Conservation (phyloP, 2,888 invertebrate genomes). For the Steinernema carpocapsae region DNA sequence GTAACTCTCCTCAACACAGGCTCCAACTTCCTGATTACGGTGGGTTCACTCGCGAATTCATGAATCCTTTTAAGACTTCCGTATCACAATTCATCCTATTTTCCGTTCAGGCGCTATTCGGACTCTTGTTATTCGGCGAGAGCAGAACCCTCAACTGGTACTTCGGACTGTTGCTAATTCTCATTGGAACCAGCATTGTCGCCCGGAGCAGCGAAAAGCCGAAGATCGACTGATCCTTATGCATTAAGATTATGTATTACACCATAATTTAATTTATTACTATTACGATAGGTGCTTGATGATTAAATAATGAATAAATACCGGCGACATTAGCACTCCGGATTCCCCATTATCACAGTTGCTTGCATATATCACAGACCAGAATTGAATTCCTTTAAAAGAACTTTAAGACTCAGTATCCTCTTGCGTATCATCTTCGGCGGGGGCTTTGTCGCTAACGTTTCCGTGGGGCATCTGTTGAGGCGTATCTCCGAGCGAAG, state of each 20-base stretch:
- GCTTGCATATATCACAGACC: not conserved
- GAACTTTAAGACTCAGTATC: not conserved
- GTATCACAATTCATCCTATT: not conserved
- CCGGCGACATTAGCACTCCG: not conserved
- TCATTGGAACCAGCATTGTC: not conserved
- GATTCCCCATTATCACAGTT: conserved; percentile 16
- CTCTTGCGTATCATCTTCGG: not conserved
- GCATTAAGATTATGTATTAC: not conserved
- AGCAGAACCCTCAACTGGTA: not conserved
- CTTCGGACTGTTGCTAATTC: not conserved
- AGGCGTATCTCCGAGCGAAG: not conserved
- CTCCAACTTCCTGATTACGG: conserved; percentile 1
- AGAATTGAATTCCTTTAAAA: not conserved
- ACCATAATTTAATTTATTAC: not conserved
- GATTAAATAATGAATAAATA: conserved; percentile 8
- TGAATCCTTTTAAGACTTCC: not conserved
- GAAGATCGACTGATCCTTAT: not conserved
- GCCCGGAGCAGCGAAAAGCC: not conserved
- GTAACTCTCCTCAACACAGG: not conserved
- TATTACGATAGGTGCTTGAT: not conserved
- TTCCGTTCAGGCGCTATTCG: not conserved
- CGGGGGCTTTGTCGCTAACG: not conserved
- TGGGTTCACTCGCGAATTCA: not conserved
- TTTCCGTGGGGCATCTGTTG: conserved; percentile 20
- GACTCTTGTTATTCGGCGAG: not conserved